Conservation (phyloP, 2,113 vertebrate genomes). For the Cynoglossus semilaevis region DNA sequence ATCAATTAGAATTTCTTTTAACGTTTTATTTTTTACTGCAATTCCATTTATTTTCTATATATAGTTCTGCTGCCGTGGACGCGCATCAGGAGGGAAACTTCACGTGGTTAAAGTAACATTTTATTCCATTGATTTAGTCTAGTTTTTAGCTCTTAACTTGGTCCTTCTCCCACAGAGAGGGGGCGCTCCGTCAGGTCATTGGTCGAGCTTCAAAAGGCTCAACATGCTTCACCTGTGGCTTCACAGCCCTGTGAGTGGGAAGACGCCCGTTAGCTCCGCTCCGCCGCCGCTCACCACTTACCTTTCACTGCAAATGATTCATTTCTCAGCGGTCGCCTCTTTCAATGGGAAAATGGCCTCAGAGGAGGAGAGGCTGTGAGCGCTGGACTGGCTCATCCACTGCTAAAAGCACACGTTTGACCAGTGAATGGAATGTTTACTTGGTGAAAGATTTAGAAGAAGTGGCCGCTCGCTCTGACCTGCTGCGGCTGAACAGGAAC, state of each 20-base stretch:
- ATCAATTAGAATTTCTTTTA: no score
- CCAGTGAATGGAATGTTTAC: constrained; percentile 30
- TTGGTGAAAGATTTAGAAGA: neutral
- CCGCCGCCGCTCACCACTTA: constrained; percentile 24
- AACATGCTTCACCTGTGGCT: constrained; percentile 29
- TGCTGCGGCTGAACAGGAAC: neutral
- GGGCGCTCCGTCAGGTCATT: neutral
- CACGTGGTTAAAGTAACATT: no score
- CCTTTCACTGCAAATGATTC: constrained; percentile 36
- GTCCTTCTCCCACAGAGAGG: constrained; percentile 21
- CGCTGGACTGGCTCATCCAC: neutral
- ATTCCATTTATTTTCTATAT: no score
- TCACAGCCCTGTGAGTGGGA: constrained; percentile 31
- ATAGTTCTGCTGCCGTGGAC: no score
- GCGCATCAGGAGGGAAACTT: no score
- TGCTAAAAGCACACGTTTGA: constrained; percentile 36
- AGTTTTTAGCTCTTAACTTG: constrained; percentile 9
- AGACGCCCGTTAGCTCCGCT: constrained; percentile 15
- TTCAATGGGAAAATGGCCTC: constrained; percentile 30
- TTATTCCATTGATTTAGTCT: neutral
- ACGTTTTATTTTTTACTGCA: no score
- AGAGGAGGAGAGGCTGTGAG: constrained; percentile 18
- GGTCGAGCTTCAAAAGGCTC: constrained; percentile 44
- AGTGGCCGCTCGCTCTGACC: neutral
- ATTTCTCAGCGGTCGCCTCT: constrained; percentile 24